Base-by-base conservation (phyloP, 2,113 vertebrate genomes). In the Tricholaema leucomelas region DNA sequence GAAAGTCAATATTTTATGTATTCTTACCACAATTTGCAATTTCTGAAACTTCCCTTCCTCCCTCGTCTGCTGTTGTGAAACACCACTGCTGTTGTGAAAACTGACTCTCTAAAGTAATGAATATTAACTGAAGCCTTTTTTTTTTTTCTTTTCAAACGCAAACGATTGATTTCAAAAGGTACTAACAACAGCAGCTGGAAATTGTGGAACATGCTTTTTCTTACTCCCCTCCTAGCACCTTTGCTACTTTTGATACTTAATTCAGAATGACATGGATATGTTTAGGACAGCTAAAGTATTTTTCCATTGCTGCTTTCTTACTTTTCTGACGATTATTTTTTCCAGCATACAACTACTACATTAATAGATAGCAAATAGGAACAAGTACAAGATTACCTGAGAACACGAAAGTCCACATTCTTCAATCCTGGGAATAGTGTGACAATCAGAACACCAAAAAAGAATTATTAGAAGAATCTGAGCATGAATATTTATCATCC, bases 371-470 rank as follows among this genome's bases (percentile, higher is more conserved):
- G 42, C 21, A 93, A 87, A 93, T 10, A 63, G 25, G 46, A 92
- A 84, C 30, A 92, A 95, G 79, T 58, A 80, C 87, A 23, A 88
- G 12, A 87, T 95, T 97, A 97, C 97, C 97, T 96, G 94, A 85
- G 96, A 97, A 88, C 97, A 97, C 48, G 78, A 77, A 86, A 97
- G 91, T 82, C 96, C 96, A 94, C 96, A 97, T 95, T 97, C 96
- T 95, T 96, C 93, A 92, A 97, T 97, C 91, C 87, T 97, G 42
- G 90, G 91, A 91, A 97, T 94, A 85, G 93, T 85, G n/a, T 97
- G 95, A 70, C 90, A 92, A 64, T 92, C 92, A 93, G 78, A 90
- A 79, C 76, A 91, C 79, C 95, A 94, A 92, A 95, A 83, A 12
- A 95, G 33, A 84, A 85, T 81, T 77, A 94, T 79, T 72, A 97